Evolutionary conservation across 2,113 vertebrate species (phyloP).

Genomic region (Platycercus adscitus): DNA sequence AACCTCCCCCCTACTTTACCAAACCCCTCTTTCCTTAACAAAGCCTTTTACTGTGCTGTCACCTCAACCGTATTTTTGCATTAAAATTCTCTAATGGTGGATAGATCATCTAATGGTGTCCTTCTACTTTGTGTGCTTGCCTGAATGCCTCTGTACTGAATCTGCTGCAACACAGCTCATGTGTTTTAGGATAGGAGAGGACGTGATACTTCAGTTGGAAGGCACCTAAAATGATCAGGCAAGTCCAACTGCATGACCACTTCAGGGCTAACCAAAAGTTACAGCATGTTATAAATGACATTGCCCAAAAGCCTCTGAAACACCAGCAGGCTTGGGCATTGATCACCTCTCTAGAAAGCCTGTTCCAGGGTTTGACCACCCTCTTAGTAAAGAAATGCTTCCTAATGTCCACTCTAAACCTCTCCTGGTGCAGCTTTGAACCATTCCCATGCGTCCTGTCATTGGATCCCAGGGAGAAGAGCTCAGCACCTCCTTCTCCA

Average conservation of each 20-base stretch:
- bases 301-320: background rate
- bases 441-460: fast-evolving
- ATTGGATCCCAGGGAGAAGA: background rate
- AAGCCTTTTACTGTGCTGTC: background rate
- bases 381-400: background rate
- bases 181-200: background rate
- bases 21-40: background rate
- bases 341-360: background rate
- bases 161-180: background rate
- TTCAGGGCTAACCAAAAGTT: background rate
- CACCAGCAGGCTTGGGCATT: background rate
- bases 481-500: background rate
- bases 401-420: background rate
- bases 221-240: fast-evolving
- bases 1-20: background rate
- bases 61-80: background rate
- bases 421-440: background rate
- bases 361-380: background rate
- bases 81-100: background rate
- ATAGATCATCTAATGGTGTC: background rate
- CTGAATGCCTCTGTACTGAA: background rate
- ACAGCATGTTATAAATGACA: background rate
- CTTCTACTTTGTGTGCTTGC: background rate
- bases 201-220: background rate
- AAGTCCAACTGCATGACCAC: background rate